A percentile compares a stretch with the other conserved stretches of the same genome.
These are phyloP conservation scores for Odontamblyopus rebecca DNA, from an alignment of 2,797 vertebrate species.

Conservation along the genomic window DNA sequence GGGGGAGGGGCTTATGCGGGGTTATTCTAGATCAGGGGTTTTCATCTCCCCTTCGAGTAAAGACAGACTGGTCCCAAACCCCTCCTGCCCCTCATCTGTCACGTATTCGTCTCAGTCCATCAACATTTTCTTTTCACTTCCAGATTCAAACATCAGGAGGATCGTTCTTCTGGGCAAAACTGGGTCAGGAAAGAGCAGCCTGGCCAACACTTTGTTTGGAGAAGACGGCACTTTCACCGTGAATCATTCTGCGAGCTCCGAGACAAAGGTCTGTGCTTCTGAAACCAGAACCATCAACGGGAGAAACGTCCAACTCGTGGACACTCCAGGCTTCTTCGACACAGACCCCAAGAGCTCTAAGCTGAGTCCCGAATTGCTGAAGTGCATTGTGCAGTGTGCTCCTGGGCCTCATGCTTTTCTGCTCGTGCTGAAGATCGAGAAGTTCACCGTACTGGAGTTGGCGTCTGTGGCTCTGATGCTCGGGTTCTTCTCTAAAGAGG, in stretches of 20 bases:
- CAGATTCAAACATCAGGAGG: no score
- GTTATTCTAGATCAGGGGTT: no score
- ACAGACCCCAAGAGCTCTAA: neutral
- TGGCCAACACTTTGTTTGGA: constrained; percentile 24
- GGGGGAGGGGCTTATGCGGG: no score
- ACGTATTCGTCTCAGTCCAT: no score
- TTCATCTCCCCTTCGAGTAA: no score
- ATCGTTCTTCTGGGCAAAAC: no score
- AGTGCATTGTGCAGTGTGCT: neutral
- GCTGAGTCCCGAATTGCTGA: neutral
- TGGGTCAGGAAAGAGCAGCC: no score
- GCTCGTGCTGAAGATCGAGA: constrained; percentile 8
- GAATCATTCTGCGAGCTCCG: neutral
- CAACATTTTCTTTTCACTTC: no score
- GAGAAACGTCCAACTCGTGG: neutral
- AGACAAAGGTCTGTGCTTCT: neutral
- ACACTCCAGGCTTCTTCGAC: constrained; percentile 29
- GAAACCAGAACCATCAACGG: neutral
- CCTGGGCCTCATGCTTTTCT: constrained; percentile 17
- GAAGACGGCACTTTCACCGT: neutral
- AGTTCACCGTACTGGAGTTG: neutral
- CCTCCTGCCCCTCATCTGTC: no score
- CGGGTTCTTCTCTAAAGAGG: neutral
- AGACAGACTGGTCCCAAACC: no score
- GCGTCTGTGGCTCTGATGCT: neutral